Conservation (phyloP, 2,797 vertebrate species). For the Sebastes umbrosus region DNA sequence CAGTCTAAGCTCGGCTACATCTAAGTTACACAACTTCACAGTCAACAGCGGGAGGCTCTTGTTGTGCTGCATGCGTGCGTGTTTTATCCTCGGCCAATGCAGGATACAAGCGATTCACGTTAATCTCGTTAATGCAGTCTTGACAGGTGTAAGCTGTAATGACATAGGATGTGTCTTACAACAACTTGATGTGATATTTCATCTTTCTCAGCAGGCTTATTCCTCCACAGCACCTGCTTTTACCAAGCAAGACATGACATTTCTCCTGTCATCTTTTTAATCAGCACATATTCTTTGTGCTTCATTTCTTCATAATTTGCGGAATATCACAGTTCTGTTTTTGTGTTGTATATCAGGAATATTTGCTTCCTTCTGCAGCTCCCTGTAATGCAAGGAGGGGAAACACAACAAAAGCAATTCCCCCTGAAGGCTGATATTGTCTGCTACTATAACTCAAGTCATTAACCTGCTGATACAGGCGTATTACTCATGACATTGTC, state of each 20-base stretch:
- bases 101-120: slow-evolving; percentile 16
- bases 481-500: slow-evolving; percentile 1
- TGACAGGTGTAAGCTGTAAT: slow-evolving; percentile 62
- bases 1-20: slow-evolving; percentile 15
- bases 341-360: neutral
- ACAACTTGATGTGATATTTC: slow-evolving; percentile 39
- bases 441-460: slow-evolving; percentile 4
- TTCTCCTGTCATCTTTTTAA: neutral
- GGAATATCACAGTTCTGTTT: neutral
- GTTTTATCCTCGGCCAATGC: slow-evolving; percentile 24
- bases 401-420: slow-evolving; percentile 25
- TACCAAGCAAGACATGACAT: neutral
- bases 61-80: neutral
- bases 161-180: slow-evolving; percentile 34
- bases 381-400: slow-evolving; percentile 31
- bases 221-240: slow-evolving; percentile 5
- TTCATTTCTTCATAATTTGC: neutral
- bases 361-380: slow-evolving; percentile 15
- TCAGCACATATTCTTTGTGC: neutral
- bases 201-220: slow-evolving; percentile 7
- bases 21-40: slow-evolving; percentile 45
- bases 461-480: neutral
- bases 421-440: slow-evolving; percentile 9
- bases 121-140: slow-evolving; percentile 59
- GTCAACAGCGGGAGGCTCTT: neutral